Conservation (phyloP, 2,113 vertebrate species). For the Hydrolagus affinis region DNA sequence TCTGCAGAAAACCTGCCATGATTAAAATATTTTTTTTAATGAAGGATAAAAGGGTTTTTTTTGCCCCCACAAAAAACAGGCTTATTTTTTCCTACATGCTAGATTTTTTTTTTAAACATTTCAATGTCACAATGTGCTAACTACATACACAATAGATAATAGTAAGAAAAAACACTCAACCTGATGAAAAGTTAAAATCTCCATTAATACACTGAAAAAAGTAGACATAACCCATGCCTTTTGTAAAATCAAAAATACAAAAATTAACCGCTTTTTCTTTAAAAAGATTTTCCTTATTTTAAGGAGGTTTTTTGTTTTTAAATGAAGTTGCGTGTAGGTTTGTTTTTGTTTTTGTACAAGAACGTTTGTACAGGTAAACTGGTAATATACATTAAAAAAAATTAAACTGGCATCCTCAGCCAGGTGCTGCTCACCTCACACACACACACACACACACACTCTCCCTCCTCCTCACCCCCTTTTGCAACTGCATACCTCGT, state of each 20-base stretch:
- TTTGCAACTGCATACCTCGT: constrained; percentile 46
- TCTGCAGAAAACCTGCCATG: constrained; percentile 84
- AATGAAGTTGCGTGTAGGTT: constrained; percentile 85
- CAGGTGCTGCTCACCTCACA: constrained; percentile 69
- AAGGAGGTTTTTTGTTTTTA: constrained; percentile 81
- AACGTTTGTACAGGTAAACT: constrained; percentile 90
- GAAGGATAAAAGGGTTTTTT: constrained; percentile 51
- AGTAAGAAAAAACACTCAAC: constrained; percentile 86
- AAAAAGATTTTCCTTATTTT: constrained; percentile 89
- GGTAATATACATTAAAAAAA: constrained; percentile 92
- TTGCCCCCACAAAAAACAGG: constrained; percentile 77
- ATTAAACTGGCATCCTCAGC: constrained; percentile 80
- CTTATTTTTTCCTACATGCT: constrained; percentile 86
- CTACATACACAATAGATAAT: constrained; percentile 83
- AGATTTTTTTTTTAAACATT: constrained; percentile 72
- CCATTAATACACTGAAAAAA: constrained; percentile 98
- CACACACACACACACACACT: too few species aligned
- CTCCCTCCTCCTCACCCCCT: constrained; percentile 75
- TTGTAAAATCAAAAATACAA: constrained; percentile 94
- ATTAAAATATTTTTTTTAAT: constrained; percentile 62
- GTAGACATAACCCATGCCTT: constrained; percentile 96
- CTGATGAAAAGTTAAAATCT: constrained; percentile 95
- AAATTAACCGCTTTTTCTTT: constrained; percentile 77
- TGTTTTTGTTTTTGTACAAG: constrained; percentile 67
- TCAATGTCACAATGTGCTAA: constrained; percentile 86